These are phyloP conservation scores for Corythornis madagascariensis DNA, from an alignment of 2,113 vertebrate genomes.

Conservation along the genomic window DNA sequence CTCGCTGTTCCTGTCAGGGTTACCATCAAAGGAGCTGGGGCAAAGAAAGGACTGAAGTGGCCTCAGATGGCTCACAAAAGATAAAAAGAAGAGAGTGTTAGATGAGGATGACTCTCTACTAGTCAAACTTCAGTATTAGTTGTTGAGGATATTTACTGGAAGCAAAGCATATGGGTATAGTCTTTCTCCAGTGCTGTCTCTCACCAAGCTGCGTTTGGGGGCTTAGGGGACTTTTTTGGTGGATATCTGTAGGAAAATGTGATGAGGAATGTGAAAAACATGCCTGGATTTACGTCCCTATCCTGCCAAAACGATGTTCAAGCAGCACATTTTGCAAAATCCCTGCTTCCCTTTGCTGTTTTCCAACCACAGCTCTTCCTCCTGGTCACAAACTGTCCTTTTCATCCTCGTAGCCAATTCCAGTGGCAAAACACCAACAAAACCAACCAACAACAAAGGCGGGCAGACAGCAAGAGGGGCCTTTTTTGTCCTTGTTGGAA, in stretches of 20 bases:
- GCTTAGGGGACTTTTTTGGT: slow-evolving; percentile 11
- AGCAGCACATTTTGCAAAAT: neutral
- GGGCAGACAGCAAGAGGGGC: neutral
- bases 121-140: neutral
- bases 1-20: neutral
- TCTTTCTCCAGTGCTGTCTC: neutral
- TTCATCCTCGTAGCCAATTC: neutral
- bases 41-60: neutral
- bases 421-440: slow-evolving; percentile 1
- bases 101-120: neutral
- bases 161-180: slow-evolving; percentile 37
- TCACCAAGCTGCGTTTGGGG: neutral
- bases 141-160: neutral
- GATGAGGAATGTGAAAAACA: neutral
- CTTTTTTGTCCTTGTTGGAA: neutral
- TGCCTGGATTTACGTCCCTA: neutral
- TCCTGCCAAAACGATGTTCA: neutral
- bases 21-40: neutral
- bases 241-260: slow-evolving; percentile 15
- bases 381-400: slow-evolving; percentile 3
- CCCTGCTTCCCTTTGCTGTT: neutral
- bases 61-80: neutral
- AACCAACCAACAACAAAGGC: slow-evolving; percentile 11
- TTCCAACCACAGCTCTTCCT: neutral
- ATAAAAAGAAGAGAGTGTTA: neutral